Evolutionary conservation across 2,888 invertebrate genomes (phyloP).

Genomic region (Tolmerus cingulatus): DNA sequence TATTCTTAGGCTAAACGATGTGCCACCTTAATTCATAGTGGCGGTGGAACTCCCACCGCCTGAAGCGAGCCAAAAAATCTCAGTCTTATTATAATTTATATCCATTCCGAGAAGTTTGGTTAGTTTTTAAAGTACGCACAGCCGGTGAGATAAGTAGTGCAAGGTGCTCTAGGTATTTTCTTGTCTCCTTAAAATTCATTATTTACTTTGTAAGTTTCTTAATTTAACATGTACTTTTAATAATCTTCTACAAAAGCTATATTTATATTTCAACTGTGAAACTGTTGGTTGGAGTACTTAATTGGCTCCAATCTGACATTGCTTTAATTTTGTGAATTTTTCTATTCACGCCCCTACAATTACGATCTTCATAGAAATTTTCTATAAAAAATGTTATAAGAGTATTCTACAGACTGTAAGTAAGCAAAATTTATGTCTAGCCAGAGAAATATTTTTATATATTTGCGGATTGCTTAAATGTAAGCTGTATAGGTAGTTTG

Average conservation of each 20-base stretch:
- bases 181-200: not conserved
- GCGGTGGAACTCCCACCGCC: not conserved
- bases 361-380: not conserved
- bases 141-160: slow-evolving; percentile 5
- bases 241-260: not conserved
- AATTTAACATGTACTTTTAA: slow-evolving; percentile 1
- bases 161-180: slow-evolving; percentile 28
- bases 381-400: slow-evolving; percentile 7
- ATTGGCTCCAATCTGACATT: not conserved
- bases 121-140: not conserved
- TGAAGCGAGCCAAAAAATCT: slow-evolving; percentile 22
- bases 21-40: not conserved
- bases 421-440: slow-evolving; percentile 11
- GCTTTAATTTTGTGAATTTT: slow-evolving; percentile 27
- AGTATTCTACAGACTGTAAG: slow-evolving; percentile 28
- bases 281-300: not conserved
- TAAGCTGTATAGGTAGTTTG: slow-evolving; percentile 10
- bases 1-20: not conserved
- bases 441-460: slow-evolving; percentile 26
- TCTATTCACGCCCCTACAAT: slow-evolving; percentile 24
- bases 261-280: slow-evolving; percentile 33
- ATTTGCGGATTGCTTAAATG: not conserved
- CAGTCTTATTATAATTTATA: slow-evolving; percentile 10
- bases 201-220: not conserved
- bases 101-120: slow-evolving; percentile 27